Conservation (phyloP, 2,113 vertebrate genomes). For the Xyrauchen texanus region DNA sequence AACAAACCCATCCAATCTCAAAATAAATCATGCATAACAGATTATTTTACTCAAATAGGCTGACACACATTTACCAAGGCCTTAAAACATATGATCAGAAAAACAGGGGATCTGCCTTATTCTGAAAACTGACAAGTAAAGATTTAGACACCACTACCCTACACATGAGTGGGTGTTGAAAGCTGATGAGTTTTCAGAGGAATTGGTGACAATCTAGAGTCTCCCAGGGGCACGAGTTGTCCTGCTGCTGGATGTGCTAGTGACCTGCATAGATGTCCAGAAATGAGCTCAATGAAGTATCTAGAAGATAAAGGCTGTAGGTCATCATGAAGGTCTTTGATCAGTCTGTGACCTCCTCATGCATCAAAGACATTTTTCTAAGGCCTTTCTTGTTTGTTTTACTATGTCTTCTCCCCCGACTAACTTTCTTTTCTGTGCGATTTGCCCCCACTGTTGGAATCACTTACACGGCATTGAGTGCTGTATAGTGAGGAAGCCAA, state of each 20-base stretch:
- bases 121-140: constrained; percentile 61
- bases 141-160: constrained; percentile 60
- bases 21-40: too few relatives aligned
- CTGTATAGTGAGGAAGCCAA: constrained; percentile 75
- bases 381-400: constrained; percentile 45
- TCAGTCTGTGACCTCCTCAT: constrained; percentile 71
- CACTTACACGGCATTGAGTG: constrained; percentile 79
- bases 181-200: constrained; percentile 43
- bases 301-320: constrained; percentile 76
- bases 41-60: too few relatives aligned
- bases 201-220: constrained; percentile 63
- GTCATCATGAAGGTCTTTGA: constrained; percentile 75
- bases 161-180: constrained; percentile 43
- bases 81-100: too few relatives aligned
- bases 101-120: too few relatives aligned
- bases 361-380: constrained; percentile 66
- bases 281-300: constrained; percentile 76
- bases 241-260: constrained; percentile 60
- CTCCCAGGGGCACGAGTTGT: constrained; percentile 59
- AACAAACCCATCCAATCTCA: too few relatives aligned
- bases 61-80: too few relatives aligned
- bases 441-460: constrained; percentile 77
- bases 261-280: constrained; percentile 68
- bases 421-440: constrained; percentile 71
- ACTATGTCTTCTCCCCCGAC: constrained; percentile 55